These are phyloP conservation scores for Drosophila putrida DNA, from an alignment of 2,888 invertebrate genomes.

Conservation along the genomic window DNA sequence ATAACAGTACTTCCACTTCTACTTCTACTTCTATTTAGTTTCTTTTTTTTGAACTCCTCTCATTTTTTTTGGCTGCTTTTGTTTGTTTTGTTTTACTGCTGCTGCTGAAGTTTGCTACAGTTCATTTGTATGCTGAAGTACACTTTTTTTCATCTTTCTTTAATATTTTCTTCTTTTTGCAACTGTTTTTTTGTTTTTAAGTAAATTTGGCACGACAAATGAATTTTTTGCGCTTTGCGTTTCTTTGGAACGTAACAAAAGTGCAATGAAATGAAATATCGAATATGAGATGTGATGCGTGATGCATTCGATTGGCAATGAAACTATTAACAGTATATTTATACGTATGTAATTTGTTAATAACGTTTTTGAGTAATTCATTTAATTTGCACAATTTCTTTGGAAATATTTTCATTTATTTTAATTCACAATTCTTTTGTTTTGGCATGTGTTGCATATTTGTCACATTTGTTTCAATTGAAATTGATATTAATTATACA, in stretches of 20 bases:
- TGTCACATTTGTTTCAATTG: conserved; percentile 39
- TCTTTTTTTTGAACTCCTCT: conserved; percentile 28
- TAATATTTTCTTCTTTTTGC: conserved; percentile 44
- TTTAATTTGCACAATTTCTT: conserved; percentile 19
- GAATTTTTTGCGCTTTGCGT: conserved; percentile 55
- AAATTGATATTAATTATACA: conserved; percentile 32
- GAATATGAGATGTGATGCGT: conserved; percentile 64
- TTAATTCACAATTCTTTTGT: conserved; percentile 20
- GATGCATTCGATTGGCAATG: conserved; percentile 60
- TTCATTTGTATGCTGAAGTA: conserved; percentile 74
- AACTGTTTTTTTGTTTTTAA: conserved; percentile 32
- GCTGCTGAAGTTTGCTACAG: conserved; percentile 75
- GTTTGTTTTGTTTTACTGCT: conserved; percentile 75
- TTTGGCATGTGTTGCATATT: conserved; percentile 31
- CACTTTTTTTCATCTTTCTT: conserved; percentile 25
- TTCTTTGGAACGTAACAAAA: conserved; percentile 48
- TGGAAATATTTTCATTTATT: neutral
- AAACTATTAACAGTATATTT: conserved; percentile 14
- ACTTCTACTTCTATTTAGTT: conserved; percentile 40
- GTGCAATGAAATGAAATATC: conserved; percentile 49
- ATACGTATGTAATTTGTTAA: neutral
- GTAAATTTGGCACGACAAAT: conserved; percentile 66
- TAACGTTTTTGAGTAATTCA: conserved; percentile 8
- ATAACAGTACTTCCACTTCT: conserved; percentile 58
- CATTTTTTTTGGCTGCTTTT: conserved; percentile 55